Evolutionary conservation across 1,140 invertebrate species (phyloP).

Genomic region (Calycopis cecrops): DNA sequence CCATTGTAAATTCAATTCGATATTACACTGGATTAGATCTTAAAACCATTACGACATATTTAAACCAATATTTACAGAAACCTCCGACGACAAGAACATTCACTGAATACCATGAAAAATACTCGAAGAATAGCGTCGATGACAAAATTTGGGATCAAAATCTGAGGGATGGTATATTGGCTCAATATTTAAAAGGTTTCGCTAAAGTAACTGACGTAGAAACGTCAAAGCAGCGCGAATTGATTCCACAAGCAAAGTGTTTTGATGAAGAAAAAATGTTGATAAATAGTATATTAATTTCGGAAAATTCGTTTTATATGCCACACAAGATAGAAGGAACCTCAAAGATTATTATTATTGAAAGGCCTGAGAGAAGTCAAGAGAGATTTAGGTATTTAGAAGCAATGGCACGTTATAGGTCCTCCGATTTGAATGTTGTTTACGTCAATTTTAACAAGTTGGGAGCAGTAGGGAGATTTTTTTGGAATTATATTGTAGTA

Average conservation of each 20-base stretch:
- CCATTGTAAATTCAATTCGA: neutral
- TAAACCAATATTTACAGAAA: neutral
- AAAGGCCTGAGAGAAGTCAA: neutral
- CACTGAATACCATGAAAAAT: neutral
- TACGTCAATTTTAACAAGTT: neutral
- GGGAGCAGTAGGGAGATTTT: neutral
- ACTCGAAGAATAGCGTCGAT: too few species aligned
- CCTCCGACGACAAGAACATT: neutral
- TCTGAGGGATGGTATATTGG: too few species aligned
- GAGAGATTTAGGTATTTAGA: conserved; percentile 12
- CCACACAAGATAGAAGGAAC: conserved; percentile 7
- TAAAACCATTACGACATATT: neutral
- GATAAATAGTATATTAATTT: neutral
- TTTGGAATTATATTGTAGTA: neutral
- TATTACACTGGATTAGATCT: neutral
- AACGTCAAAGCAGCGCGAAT: too few species aligned
- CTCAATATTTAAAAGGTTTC: too few species aligned
- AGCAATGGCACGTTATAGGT: neutral
- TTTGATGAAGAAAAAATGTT: neutral
- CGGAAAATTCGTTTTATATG: neutral
- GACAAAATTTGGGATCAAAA: too few species aligned
- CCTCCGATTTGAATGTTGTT: conserved; percentile 3
- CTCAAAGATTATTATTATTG: conserved; percentile 9
- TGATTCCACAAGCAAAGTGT: too few species aligned
- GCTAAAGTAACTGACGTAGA: too few species aligned